phyloP scores from a whole-genome alignment of 2,888 invertebrate genomes.

The Stramonita haemastoma region DNA sequence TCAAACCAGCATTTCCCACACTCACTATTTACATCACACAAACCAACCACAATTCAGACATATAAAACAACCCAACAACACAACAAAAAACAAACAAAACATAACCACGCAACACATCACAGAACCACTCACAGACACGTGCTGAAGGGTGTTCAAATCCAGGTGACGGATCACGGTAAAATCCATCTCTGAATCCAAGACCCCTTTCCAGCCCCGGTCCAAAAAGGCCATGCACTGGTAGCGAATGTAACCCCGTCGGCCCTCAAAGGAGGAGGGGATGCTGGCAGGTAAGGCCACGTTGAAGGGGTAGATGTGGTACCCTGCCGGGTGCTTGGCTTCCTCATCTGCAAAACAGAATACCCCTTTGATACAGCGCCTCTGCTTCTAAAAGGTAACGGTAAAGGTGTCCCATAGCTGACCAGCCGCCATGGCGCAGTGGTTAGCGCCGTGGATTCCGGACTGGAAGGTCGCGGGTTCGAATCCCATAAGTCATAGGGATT shows the following conservation, averaged over 20 bases:
- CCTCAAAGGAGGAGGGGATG: slow-evolving; percentile 51
- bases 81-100: not conserved
- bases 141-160: slow-evolving; percentile 43
- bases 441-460: no score
- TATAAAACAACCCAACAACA: not conserved
- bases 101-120: not conserved
- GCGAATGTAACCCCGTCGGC: slow-evolving; percentile 47
- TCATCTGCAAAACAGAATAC: slow-evolving; percentile 33
- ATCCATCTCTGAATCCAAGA: slow-evolving; percentile 46
- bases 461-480: no score
- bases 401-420: no score
- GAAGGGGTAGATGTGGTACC: slow-evolving; percentile 51
- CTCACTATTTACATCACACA: not conserved
- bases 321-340: slow-evolving; percentile 44
- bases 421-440: no score
- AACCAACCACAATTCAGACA: not conserved
- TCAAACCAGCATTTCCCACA: not conserved
- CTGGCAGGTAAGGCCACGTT: slow-evolving; percentile 47
- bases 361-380: not conserved
- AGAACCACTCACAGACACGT: slow-evolving; percentile 47
- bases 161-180: slow-evolving; percentile 51
- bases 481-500: no score
- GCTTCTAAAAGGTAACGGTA: no score
- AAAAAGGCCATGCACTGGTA: slow-evolving; percentile 49
- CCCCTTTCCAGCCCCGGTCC: slow-evolving; percentile 49